Evolutionary conservation across 2,888 invertebrate genomes (phyloP), one percentile per base, ranked within the genome.

Genomic region (Microctonus aethiopoides): DNA sequence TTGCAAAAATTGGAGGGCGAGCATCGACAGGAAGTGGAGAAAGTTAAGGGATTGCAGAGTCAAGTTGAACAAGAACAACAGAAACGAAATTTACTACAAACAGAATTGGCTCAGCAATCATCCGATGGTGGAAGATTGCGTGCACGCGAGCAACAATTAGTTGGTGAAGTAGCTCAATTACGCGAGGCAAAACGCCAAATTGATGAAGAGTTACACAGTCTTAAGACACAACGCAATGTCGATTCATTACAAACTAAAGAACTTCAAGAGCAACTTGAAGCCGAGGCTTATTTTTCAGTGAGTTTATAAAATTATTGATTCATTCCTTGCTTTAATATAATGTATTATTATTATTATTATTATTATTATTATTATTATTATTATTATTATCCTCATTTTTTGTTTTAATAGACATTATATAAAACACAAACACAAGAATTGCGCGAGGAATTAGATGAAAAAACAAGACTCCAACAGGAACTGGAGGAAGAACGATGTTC

Each of bases 221-320:
- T 94, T 24, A 94, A 93, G 84, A 90, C 92, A 78, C 88, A 90
- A 68, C 89, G 91, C 67, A 91, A 91, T 67, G 90, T 91, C 34
- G 92, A 91, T 79, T 91, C 93, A 74, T 86, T 92, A 52, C 92
- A 92, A 78, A 94, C 95, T 89, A 96, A 96, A 83, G 98, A 99
- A 86, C 88, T 98, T 39, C 95, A 97, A 81, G 97, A 97, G 77
- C 97, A 97, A 85, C 88, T 98, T 67, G 98, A 98, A 87, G 95
- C 95, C 41, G 98, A 99, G 87, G 97, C 97, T 87, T 96, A 97
- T 87, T 98, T 98, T 88, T 94, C 96, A 79, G 91, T 91, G 83
- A 86, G 88, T 83, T 39, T 41, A 64, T 32, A 39, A 7, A 29
- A 6, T 11, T 66, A 11, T 59, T 34, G 11, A 22, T 20, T 22